Conservation (phyloP, 2,797 vertebrate species). For the Heliangelus exortis region DNA sequence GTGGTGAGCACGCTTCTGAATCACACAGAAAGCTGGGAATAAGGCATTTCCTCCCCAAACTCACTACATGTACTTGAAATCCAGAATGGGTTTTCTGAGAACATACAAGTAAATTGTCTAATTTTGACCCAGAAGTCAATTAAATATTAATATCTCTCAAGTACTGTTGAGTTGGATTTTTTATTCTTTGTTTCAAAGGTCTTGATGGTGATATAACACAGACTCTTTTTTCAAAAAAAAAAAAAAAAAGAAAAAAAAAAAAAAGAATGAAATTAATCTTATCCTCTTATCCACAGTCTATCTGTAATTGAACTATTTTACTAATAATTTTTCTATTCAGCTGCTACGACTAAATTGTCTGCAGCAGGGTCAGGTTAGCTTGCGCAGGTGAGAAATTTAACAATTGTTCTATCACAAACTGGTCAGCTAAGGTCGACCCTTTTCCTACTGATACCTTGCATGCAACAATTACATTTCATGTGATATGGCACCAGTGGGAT, state of each 20-base stretch:
- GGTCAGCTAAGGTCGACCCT: not conserved
- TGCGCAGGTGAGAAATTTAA: not conserved
- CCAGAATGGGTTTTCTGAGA: not conserved
- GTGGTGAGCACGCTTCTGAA: rapidly evolving
- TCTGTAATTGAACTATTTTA: not conserved
- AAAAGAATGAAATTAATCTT: not conserved
- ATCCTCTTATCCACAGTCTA: not conserved
- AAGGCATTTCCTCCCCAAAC: not conserved
- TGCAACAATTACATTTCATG: not conserved
- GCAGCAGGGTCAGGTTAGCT: not conserved
- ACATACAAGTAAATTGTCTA: not conserved
- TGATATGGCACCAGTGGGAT: no score
- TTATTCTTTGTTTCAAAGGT: not conserved
- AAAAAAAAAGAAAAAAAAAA: no score
- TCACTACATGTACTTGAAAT: not conserved
- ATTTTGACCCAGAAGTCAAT: not conserved
- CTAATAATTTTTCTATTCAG: not conserved
- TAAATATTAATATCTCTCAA: not conserved
- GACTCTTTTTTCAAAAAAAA: not conserved
- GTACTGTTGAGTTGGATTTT: not conserved
- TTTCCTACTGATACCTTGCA: not conserved
- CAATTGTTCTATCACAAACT: not conserved
- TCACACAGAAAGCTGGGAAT: not conserved
- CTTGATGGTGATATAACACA: not conserved
- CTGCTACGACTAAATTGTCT: not conserved